A percentile compares a stretch with the other conserved stretches of the same genome.
Evolutionary conservation across 2,888 invertebrate genomes (phyloP).

Genomic region (Hypolimnas misippus): DNA sequence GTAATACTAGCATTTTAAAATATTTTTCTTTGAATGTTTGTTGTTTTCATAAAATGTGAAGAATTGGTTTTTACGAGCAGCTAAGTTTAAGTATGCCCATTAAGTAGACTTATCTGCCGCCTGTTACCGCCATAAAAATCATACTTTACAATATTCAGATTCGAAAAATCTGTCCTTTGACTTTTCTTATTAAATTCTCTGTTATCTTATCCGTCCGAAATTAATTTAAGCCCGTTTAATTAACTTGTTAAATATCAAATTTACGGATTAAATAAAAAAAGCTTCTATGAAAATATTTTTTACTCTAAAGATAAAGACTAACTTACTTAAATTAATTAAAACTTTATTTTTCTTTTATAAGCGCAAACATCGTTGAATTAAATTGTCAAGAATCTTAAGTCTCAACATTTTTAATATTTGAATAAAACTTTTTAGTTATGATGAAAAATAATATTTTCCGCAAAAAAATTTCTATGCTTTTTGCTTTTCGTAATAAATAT

Average conservation of each 20-base stretch:
- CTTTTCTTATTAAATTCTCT: slow-evolving; percentile 1
- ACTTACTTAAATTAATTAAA: neutral
- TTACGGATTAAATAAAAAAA: neutral
- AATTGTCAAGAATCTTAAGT: neutral
- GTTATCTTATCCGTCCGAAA: neutral
- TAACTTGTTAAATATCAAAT: neutral
- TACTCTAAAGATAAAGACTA: neutral
- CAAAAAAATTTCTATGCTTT: too few species aligned
- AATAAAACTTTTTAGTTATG: neutral
- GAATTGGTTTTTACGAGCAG: too few species aligned
- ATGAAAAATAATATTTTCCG: neutral
- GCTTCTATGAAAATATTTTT: neutral
- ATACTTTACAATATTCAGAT: neutral
- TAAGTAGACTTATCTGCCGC: neutral
- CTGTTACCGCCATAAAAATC: neutral
- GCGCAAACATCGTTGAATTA: neutral
- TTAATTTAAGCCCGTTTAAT: neutral
- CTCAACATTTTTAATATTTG: neutral
- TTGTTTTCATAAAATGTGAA: too few species aligned
- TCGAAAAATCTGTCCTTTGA: neutral
- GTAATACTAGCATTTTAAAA: too few species aligned
- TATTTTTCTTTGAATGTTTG: too few species aligned
- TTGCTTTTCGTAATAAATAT: too few species aligned
- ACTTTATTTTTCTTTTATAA: neutral
- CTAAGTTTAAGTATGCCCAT: too few species aligned